These are phyloP conservation scores for Kryptolebias marmoratus DNA, from an alignment of 2,113 vertebrate genomes.

Conservation along the genomic window DNA sequence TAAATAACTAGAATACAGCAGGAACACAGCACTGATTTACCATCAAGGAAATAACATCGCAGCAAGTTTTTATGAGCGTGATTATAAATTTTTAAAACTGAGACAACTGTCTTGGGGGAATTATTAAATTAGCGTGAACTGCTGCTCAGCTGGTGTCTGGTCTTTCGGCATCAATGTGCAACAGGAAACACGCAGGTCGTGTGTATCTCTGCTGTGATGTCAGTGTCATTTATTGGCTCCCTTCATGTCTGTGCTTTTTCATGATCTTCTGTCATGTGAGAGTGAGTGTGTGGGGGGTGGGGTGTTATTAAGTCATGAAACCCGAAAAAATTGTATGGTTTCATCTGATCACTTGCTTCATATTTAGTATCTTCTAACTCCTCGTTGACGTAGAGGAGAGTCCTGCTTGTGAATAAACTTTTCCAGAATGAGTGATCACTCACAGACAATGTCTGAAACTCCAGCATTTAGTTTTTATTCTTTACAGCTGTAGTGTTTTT, in stretches of 20 bases:
- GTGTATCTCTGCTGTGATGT: not conserved
- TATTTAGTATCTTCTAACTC: not conserved
- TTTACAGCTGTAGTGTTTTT: constrained; percentile 73
- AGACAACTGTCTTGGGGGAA: not conserved
- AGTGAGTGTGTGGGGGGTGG: not conserved
- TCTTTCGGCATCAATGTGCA: not conserved
- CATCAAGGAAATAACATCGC: constrained; percentile 24
- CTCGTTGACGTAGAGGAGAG: constrained; percentile 5
- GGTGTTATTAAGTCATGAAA: not conserved
- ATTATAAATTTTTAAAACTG: not conserved
- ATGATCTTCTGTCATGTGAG: constrained; percentile 10
- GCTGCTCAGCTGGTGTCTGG: not conserved
- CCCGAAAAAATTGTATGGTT: too few species aligned
- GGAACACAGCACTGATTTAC: constrained; percentile 36
- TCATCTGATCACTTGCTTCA: not conserved
- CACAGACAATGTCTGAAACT: constrained; percentile 54
- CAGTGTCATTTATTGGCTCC: constrained; percentile 9
- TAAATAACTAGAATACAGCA: constrained; percentile 53
- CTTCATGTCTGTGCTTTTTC: constrained; percentile 8
- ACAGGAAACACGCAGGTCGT: not conserved
- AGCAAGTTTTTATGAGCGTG: not conserved
- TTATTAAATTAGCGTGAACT: constrained; percentile 2
- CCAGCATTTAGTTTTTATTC: constrained; percentile 60
- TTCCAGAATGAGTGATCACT: constrained; percentile 44
- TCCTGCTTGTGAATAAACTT: constrained; percentile 1